Percentiles rank a stretch among this genome's conserved stretches.
phyloP scores from a whole-genome alignment of 53 echinoderm and acorn worm genomes.

The Antedon mediterranea region DNA sequence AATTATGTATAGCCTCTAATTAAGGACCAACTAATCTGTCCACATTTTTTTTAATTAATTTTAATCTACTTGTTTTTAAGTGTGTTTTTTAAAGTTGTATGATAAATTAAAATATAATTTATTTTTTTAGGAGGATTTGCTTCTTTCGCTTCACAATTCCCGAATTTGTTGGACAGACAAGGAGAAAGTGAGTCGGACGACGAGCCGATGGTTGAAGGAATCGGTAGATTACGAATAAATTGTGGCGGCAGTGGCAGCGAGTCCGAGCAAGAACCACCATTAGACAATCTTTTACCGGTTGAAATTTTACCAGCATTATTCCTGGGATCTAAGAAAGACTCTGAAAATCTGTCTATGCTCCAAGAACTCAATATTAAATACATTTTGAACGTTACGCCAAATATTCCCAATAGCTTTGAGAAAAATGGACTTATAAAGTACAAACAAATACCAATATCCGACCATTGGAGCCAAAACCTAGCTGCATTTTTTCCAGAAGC shows the following conservation, averaged over 20 bases:
- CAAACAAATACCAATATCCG: slow-evolving; percentile 81
- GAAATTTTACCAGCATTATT: slow-evolving; percentile 88
- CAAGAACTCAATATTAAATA: slow-evolving; percentile 58
- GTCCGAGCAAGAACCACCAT: slow-evolving; percentile 59
- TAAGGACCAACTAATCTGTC: too few species aligned
- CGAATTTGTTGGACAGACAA: slow-evolving; percentile 41
- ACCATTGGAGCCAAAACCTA: slow-evolving; percentile 95
- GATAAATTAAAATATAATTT: neutral
- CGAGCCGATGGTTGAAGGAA: slow-evolving; percentile 37
- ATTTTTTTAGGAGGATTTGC: slow-evolving; percentile 67
- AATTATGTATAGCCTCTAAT: too few species aligned
- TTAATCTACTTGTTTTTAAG: too few species aligned
- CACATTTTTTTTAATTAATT: too few species aligned
- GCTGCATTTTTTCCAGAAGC: slow-evolving; percentile 89
- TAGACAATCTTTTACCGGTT: slow-evolving; percentile 84
- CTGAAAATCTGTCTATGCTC: slow-evolving; percentile 72
- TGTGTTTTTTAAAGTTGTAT: neutral
- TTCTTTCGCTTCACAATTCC: slow-evolving; percentile 45
- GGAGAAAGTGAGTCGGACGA: slow-evolving; percentile 52
- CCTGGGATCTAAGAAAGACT: slow-evolving; percentile 82
- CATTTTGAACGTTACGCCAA: slow-evolving; percentile 89
- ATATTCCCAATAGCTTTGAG: slow-evolving; percentile 95
- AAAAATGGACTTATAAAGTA: slow-evolving; percentile 66
- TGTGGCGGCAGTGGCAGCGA: slow-evolving; percentile 45
- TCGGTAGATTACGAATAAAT: slow-evolving; percentile 66